Percentiles rank a stretch among this genome's conserved stretches.
Evolutionary conservation across 2,888 invertebrate species (phyloP).

Genomic region (Nesidiocoris tenuis): DNA sequence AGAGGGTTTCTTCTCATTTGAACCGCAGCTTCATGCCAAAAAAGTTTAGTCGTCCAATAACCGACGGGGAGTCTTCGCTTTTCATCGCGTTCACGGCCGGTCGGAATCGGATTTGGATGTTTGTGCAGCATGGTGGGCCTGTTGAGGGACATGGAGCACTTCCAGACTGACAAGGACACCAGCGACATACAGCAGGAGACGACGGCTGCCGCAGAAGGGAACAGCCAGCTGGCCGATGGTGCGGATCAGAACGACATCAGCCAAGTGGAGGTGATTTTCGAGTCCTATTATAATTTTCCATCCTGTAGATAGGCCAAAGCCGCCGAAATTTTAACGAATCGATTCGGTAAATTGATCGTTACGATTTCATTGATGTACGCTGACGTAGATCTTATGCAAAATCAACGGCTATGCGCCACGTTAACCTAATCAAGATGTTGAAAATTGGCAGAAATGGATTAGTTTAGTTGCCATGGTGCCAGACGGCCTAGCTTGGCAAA

Average conservation of each 20-base stretch:
- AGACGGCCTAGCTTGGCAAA: too few species aligned
- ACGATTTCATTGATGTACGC: too few species aligned
- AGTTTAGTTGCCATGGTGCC: too few species aligned
- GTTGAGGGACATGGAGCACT: slow-evolving; percentile 13
- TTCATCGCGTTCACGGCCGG: background rate
- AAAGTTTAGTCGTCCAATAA: slow-evolving; percentile 4
- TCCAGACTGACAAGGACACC: background rate
- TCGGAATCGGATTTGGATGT: slow-evolving; percentile 14
- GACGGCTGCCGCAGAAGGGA: background rate
- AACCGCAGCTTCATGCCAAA: slow-evolving; percentile 17
- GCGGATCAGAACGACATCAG: too few species aligned
- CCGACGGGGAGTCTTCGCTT: background rate
- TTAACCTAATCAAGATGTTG: too few species aligned
- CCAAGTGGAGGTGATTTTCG: background rate
- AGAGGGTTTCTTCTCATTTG: slow-evolving; percentile 14
- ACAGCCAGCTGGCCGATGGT: background rate
- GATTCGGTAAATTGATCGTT: too few species aligned
- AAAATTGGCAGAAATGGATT: too few species aligned
- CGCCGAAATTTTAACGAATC: too few species aligned
- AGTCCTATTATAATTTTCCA: background rate
- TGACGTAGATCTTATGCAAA: too few species aligned
- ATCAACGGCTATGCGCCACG: too few species aligned
- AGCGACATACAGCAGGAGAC: background rate
- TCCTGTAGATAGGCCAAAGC: too few species aligned
- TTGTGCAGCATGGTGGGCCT: slow-evolving; percentile 25